Evolutionary conservation across 2,888 invertebrate genomes (phyloP).

Genomic region (Drosophila differens): DNA sequence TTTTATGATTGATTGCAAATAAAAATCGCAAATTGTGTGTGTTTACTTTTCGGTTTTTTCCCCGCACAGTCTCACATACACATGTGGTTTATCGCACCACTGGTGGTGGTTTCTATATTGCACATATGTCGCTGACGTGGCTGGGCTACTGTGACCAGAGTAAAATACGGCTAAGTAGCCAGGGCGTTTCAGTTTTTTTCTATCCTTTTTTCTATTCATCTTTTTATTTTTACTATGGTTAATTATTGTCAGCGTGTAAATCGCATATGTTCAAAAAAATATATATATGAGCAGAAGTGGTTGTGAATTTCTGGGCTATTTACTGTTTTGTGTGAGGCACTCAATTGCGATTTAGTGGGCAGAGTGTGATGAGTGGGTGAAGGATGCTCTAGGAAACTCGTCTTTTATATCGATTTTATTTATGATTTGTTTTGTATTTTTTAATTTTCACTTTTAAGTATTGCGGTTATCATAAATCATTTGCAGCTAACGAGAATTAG

Average conservation of each 20-base stretch:
- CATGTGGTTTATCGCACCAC: constrained; percentile 24
- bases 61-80: constrained; percentile 39
- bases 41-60: constrained; percentile 72
- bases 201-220: constrained; percentile 31
- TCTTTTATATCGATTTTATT: neutral
- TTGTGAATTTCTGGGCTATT: constrained; percentile 7
- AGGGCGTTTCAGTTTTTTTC: constrained; percentile 34
- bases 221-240: constrained; percentile 53
- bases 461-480: neutral
- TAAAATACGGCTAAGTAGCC: constrained; percentile 47
- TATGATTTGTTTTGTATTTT: neutral
- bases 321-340: constrained; percentile 10
- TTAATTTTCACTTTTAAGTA: neutral
- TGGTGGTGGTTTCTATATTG: constrained; percentile 60
- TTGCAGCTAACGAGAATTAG: neutral
- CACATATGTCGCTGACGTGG: constrained; percentile 74
- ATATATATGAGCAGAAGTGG: constrained; percentile 46
- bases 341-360: constrained; percentile 5
- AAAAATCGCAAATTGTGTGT: constrained; percentile 78
- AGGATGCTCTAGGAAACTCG: neutral
- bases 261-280: constrained; percentile 68
- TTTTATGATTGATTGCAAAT: constrained; percentile 82
- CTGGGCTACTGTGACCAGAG: constrained; percentile 51
- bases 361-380: neutral
- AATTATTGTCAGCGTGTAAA: constrained; percentile 69